Evolutionary conservation across 2,797 vertebrate genomes (phyloP), one percentile per base, ranked within the genome.

Genomic region (Micrastur ruficollis): DNA sequence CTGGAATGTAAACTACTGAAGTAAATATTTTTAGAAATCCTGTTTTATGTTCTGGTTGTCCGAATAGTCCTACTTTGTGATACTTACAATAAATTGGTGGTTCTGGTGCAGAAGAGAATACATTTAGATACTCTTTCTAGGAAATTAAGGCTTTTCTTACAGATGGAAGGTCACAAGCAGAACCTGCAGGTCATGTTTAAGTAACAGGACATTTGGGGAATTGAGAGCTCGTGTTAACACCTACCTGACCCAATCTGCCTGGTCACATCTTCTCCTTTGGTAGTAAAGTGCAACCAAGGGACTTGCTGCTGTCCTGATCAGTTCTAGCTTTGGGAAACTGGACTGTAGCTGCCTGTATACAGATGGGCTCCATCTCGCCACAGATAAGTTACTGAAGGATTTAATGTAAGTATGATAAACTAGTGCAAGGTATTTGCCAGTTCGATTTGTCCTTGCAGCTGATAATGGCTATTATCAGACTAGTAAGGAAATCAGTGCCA

Each of bases 401-500:
- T 16, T 52, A 36, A 44, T 47, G 2, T 5, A 52, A 26, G 25
- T 23, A 9, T 14, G 34, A 47, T n/a, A 46, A 76, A 81, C 15
- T 1, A n/a, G 26, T 16, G 19, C 29, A 23, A 29, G 21, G 31
- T 42, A 11, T 34, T 32, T n/a, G 47, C 22, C 20, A 14, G 3
- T 56, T 16, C 4, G 16, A 11, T 44, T 17, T 31, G 21, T 55
- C 26, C 50, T 25, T 38, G 59, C n/a, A 52, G 63, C 12, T 90
- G 36, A 11, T 29, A 29, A 14, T 40, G 53, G 46, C 53, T 66
- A 1, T 40, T 50, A 19, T 0, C n/a, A 53, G 56, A 46, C 8
- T 1, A 32, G 11, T 10, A 22, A 52, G n/a, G n/a, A 68, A 56
- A 25, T 3, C 0, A 0, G 19, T 34, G 46, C 26, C 8, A 32